Evolutionary conservation across 2,113 vertebrate genomes (phyloP).

Genomic region (Rhegmatorhina hoffmannsi): DNA sequence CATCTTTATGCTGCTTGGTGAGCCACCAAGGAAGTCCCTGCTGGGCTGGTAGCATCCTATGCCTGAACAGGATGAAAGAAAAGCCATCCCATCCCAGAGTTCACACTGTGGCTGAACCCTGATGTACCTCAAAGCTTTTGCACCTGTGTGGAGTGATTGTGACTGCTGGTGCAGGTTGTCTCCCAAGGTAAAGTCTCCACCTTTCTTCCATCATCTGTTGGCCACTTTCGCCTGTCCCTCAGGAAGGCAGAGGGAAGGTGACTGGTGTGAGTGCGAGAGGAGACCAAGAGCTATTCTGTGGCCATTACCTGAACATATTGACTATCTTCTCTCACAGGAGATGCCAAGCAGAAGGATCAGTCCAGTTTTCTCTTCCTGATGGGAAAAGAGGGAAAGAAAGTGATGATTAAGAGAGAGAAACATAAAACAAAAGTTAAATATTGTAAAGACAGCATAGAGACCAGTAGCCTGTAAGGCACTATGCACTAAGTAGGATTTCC

Average conservation of each 20-base stretch:
- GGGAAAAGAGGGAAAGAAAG: background rate
- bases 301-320: background rate
- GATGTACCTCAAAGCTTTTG: background rate
- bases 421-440: background rate
- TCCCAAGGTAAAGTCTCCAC: background rate
- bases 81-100: background rate
- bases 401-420: background rate
- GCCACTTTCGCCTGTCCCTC: background rate
- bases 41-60: background rate
- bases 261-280: background rate
- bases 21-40: background rate
- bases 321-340: background rate
- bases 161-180: background rate
- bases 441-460: background rate
- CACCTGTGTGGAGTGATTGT: background rate
- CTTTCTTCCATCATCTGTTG: background rate
- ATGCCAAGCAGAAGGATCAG: background rate
- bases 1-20: background rate
- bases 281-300: background rate
- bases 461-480: background rate
- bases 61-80: background rate
- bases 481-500: background rate
- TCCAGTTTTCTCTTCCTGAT: background rate
- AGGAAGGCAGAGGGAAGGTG: background rate
- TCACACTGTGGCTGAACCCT: rapidly evolving